Evolutionary conservation across 2,113 vertebrate species (phyloP), one percentile per base, ranked within the genome.

Genomic region (Cyanoderma ruficeps): DNA sequence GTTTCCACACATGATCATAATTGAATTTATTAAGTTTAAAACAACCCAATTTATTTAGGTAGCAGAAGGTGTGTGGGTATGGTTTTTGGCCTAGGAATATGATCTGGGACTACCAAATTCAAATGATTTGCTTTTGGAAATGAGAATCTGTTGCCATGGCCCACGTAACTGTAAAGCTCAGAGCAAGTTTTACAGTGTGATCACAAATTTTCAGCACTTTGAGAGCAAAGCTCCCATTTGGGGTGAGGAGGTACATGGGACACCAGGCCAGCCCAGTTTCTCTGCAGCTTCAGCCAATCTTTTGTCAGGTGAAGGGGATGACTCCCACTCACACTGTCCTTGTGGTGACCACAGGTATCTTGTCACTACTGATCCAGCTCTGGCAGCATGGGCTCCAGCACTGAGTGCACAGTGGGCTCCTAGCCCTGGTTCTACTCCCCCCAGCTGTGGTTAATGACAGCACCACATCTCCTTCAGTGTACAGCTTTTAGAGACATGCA

Each of bases 1-100:
- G 15, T 82, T 95, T 91, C 20, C 57, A 80, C 70, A 65, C 20
- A 42, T 44, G 64, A 53, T 37, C 22, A 28, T 59, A 70, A 53
- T 20, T 42, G 6, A 77, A 83, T 91, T 86, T 55, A 60, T 37
- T 33, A 52, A n/a, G 4, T 90, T 86, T 85, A 33, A 86, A 92
- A 52, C 5, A 56, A 49, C 61, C 12, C 8, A 18, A 18, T 55
- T 91, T 91, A 47, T 76, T 94, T 71, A n/a, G 65, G 28, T 69
- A 76, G 83, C 67, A 94, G 63, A 90, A 92, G 46, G 75, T 86
- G 41, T 80, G 87, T 83, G 89, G 67, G 75, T 94, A 72, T 65
- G 53, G 31, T 2, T 85, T 91, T 79, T 79, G 87, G 88, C 75
- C 85, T 72, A 47, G 41, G 49, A 88, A 53, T 77, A 19, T 30